Evolutionary conservation across 2,113 vertebrate genomes (phyloP), one percentile per base, ranked within the genome.

Genomic region (Barbus barbus): DNA sequence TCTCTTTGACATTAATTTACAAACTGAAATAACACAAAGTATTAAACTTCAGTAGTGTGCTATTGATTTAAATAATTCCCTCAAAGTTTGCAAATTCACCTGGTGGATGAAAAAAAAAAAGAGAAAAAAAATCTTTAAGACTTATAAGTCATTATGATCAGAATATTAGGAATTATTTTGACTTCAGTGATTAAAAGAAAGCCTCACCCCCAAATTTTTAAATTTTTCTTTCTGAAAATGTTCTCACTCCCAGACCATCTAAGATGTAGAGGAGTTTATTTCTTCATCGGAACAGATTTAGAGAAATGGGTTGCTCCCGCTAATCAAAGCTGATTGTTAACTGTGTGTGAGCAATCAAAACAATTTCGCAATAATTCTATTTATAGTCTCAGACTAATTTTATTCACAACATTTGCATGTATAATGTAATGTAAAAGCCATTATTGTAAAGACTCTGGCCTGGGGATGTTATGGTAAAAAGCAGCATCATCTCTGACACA

Each of bases 251-350:
- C 1, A 51, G 16, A 51, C 48, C 48, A 51, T 18, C 16, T 1
- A 51, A 51, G 16, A 6, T 6, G 18, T 53, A 53, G 16, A 51
- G 13, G 4, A 20, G 48, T 53, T 53, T 53, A 53, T 53, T 53
- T 53, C 48, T 53, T 18, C 48, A 51, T 51, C 5, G 0, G 48
- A 18, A 51, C 48, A 51, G 48, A 18, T 51, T 51, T 51, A 1
- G 46, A 51, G 14, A 18, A 51, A 51, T 51, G 13, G 24, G 53
- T 56, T 36, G 58, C 71, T 81, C 74, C 58, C 78, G 69, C 75
- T 80, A 71, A 79, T 83, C 75, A 67, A 67, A 72, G 9, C 28
- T 67, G 69, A 81, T 83, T 83, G 69, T 67, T 81, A 53, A 33
- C 38, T 83, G 65, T 20, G 26, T 72, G 65, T 26, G 6, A 73